Conservation (phyloP, 2,888 invertebrate genomes). For the Caenorhabditis doughertyi region DNA sequence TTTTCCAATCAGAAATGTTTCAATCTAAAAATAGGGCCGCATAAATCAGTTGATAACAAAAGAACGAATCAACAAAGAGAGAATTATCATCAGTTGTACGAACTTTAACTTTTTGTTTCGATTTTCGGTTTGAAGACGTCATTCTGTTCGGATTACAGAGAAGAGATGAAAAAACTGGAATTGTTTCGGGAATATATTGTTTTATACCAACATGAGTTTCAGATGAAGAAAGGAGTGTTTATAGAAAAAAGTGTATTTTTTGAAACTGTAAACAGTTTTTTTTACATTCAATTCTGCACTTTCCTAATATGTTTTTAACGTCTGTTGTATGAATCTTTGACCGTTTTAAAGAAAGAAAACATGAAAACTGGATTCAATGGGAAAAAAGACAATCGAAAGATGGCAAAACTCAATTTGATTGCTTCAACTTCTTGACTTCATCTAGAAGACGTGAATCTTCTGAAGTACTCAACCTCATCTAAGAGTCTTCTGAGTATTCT, state of each 20-base stretch:
- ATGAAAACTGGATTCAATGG: constrained; percentile 20
- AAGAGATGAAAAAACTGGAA: constrained; percentile 21
- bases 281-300: constrained; percentile 21
- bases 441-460: neutral
- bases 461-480: constrained; percentile 1
- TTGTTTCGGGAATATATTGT: neutral
- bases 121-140: constrained; percentile 49
- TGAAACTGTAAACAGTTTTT: neutral
- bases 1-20: neutral
- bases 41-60: constrained; percentile 17
- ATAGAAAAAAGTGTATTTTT: neutral
- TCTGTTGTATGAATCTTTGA: constrained; percentile 9
- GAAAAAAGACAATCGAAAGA: constrained; percentile 22
- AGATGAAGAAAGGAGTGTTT: neutral
- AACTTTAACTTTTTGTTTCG: constrained; percentile 33
- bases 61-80: neutral
- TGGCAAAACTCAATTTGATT: constrained; percentile 43
- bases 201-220: neutral
- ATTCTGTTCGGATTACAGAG: constrained; percentile 16
- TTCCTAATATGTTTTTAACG: constrained; percentile 15
- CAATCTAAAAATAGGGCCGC: constrained; percentile 7
- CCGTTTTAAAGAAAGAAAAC: neutral
- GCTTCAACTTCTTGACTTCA: constrained; percentile 19
- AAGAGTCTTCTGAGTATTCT: constrained; percentile 26
- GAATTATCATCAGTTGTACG: constrained; percentile 24